Conservation (phyloP, 1,140 invertebrate genomes). For the Mya arenaria region DNA sequence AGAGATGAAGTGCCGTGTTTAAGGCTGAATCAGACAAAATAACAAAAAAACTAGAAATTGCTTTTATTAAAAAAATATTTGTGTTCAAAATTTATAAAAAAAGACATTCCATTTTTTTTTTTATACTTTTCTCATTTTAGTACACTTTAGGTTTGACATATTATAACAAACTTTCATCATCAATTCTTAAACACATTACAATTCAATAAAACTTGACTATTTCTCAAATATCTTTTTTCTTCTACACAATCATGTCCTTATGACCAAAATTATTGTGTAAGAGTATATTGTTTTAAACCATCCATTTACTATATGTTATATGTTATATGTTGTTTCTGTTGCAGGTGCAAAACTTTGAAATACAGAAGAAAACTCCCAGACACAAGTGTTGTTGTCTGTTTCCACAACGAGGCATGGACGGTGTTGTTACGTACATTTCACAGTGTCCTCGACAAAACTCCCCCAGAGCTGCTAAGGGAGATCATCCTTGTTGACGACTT, state of each 20-base stretch:
- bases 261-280: not conserved
- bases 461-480: conserved; percentile 91
- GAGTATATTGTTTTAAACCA: not conserved
- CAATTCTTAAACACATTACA: not conserved
- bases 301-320: not conserved
- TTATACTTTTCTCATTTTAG: not conserved
- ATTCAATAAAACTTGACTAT: not conserved
- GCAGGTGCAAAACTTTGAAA: conserved; percentile 61
- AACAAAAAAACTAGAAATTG: not conserved
- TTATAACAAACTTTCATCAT: not conserved
- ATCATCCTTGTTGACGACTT: conserved; percentile 96
- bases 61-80: not conserved
- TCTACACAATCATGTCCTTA: not conserved
- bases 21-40: not conserved
- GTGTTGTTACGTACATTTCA: conserved; percentile 92
- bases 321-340: conserved; percentile 39
- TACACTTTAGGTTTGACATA: not conserved
- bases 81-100: not conserved
- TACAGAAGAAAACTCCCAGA: conserved; percentile 91
- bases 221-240: not conserved
- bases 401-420: conserved; percentile 92
- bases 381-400: conserved; percentile 97
- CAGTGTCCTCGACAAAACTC: conserved; percentile 91
- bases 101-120: not conserved
- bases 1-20: not conserved